phyloP scores from a whole-genome alignment of 2,888 invertebrate species.

The Platycheirus rosarum region DNA sequence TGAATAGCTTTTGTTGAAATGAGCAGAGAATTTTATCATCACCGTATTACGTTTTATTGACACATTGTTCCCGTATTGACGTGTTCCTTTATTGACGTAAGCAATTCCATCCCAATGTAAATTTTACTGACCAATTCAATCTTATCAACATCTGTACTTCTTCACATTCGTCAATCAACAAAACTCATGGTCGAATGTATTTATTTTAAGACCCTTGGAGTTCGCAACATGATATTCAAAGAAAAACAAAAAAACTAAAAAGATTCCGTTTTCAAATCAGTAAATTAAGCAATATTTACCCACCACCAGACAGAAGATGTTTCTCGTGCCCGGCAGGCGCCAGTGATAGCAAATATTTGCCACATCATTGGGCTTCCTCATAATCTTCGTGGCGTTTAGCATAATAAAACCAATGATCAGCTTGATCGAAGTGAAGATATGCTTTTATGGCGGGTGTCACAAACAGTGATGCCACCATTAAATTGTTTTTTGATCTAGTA shows the following conservation, averaged over 20 bases:
- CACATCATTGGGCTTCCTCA: constrained; percentile 15
- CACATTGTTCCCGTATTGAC: not conserved
- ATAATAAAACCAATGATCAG: constrained; percentile 55
- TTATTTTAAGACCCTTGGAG: constrained; percentile 41
- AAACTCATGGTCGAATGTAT: constrained; percentile 8
- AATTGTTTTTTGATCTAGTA: too few relatives aligned
- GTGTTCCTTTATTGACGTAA: too few relatives aligned
- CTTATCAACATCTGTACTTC: constrained; percentile 36
- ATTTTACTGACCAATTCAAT: constrained; percentile 9
- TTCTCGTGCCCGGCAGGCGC: constrained; percentile 59
- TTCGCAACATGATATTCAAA: constrained; percentile 54
- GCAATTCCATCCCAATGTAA: too few relatives aligned
- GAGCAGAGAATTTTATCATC: not conserved
- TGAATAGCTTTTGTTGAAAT: too few relatives aligned
- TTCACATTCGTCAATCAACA: constrained; percentile 48
- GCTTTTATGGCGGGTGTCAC: constrained; percentile 18
- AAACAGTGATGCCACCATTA: not conserved
- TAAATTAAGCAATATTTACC: constrained; percentile 62
- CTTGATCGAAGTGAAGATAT: constrained; percentile 43
- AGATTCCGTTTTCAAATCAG: too few relatives aligned
- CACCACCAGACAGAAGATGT: constrained; percentile 42
- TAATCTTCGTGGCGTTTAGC: constrained; percentile 3
- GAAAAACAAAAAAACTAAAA: not conserved
- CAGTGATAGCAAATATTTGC: constrained; percentile 55
- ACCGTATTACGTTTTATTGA: not conserved